A percentile compares a stretch with the other conserved stretches of the same genome.
Conservation (phyloP, 2,888 invertebrate genomes). For the Hedya salicella region DNA sequence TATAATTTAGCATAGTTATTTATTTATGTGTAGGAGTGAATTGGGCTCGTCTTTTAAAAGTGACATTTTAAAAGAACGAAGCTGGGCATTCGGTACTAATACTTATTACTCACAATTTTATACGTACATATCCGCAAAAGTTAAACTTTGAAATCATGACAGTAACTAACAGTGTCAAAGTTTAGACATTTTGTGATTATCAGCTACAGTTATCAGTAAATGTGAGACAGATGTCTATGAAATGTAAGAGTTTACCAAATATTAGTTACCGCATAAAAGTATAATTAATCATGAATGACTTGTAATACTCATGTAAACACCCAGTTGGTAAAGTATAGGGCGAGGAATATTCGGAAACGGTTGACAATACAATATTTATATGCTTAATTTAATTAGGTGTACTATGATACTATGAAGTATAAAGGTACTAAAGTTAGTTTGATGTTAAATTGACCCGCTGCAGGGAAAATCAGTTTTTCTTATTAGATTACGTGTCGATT, state of each 20-base stretch:
- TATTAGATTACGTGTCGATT: slow-evolving; percentile 26
- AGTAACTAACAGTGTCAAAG: slow-evolving; percentile 65
- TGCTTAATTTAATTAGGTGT: slow-evolving; percentile 70
- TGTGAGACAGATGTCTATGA: slow-evolving; percentile 35
- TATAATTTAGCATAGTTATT: slow-evolving; percentile 82
- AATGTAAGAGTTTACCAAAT: slow-evolving; percentile 54
- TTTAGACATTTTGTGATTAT: slow-evolving; percentile 74
- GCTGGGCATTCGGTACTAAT: slow-evolving; percentile 69
- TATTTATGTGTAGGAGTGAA: slow-evolving; percentile 72
- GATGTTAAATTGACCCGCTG: slow-evolving; percentile 46
- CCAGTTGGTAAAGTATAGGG: slow-evolving; percentile 73
- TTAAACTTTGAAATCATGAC: slow-evolving; percentile 74
- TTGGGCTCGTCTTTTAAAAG: slow-evolving; percentile 80
- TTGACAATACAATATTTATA: slow-evolving; percentile 79
- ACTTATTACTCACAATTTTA: slow-evolving; percentile 64
- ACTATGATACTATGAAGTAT: slow-evolving; percentile 49
- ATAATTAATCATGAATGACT: slow-evolving; percentile 56
- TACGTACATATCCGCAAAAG: slow-evolving; percentile 69
- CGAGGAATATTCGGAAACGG: slow-evolving; percentile 75
- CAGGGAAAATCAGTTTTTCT: slow-evolving; percentile 19
- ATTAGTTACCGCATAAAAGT: slow-evolving; percentile 66
- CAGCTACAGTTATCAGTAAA: slow-evolving; percentile 42
- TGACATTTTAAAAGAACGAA: slow-evolving; percentile 75
- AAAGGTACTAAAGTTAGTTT: slow-evolving; percentile 54
- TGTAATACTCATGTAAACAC: slow-evolving; percentile 70